Evolutionary conservation across 2,113 vertebrate genomes (phyloP), one percentile per base, ranked within the genome.

Genomic region (Nothobranchius furzeri): DNA sequence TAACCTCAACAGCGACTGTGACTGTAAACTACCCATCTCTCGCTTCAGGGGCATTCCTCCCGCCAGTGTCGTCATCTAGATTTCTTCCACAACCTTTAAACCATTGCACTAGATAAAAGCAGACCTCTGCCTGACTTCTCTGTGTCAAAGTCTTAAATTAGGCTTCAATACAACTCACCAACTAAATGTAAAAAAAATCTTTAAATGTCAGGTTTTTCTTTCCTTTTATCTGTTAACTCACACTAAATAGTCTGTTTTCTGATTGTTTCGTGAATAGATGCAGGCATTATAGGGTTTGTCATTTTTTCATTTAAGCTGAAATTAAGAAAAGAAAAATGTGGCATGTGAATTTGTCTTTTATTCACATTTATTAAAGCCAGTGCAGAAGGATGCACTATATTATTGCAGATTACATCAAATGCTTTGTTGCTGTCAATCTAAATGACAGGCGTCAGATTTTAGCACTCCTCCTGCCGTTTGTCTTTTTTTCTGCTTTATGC

Each of bases 1-100:
- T 86, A 83, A 88, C 82, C 85, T 88, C 75, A 68, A 84, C 78
- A 17, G 70, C 58, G 69, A 89, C 75, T 87, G 85, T 85, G 81
- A 88, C 85, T 83, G 85, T 60, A 83, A 76, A 82, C 69, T 70
- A 83, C 75, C 73, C 68, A 66, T 78, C 64, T 75, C 68, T 77
- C 68, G 70, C 78, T 84, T 82, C 83, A 70, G 82, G 61, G 76
- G 68, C 43, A 40, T 42, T 35, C 58, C 35, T 35, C 36, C 48
- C 40, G 52, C 45, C 13, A 37, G 35, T 48, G 45, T 60, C 14
- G 30, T 64, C 78, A 60, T 63, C 73, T 43, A 66, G 63, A 75
- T 73, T 84, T 49, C 60, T 68, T 58, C 46, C 57, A 10, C 57
- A 68, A 40, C 14, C 47, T 64, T 49, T 50, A 64, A 43, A 62